These are phyloP conservation scores for Echinarachnius parma DNA, from an alignment of 53 echinoderm and acorn worm genomes.

Conservation along the genomic window DNA sequence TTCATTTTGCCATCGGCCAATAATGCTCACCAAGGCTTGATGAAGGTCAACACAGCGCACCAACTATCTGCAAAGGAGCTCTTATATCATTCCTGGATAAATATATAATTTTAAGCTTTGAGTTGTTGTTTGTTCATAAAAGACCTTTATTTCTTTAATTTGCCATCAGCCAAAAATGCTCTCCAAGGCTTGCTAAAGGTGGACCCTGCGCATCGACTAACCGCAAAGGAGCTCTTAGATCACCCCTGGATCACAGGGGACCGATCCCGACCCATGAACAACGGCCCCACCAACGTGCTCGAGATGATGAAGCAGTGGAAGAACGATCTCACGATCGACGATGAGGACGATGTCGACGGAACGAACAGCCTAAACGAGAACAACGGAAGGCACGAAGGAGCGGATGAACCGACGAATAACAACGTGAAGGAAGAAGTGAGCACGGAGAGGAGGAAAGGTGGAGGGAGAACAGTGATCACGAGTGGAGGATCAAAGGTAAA, in stretches of 20 bases:
- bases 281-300: conserved; percentile 86
- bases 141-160: conserved; percentile 12
- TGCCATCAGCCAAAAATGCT: conserved; percentile 96
- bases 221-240: conserved; percentile 85
- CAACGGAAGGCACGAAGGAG: background rate
- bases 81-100: background rate
- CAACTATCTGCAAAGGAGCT: background rate
- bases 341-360: conserved; percentile 28
- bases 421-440: conserved; percentile 19
- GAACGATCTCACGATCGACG: conserved; percentile 79
- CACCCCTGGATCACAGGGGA: conserved; percentile 97
- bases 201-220: conserved; percentile 92
- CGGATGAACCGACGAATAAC: conserved; percentile 32
- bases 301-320: conserved; percentile 99
- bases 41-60: background rate
- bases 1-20: no score
- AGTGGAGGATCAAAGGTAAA: conserved; percentile 1
- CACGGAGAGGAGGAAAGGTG: conserved; percentile 10
- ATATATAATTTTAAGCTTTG: no score
- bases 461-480: background rate
- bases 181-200: conserved; percentile 87
- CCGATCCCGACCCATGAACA: conserved; percentile 62
- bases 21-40: background rate
- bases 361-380: no score
- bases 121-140: background rate